Conservation (phyloP, 2,888 invertebrate genomes). For the Lumbricus terrestris region DNA sequence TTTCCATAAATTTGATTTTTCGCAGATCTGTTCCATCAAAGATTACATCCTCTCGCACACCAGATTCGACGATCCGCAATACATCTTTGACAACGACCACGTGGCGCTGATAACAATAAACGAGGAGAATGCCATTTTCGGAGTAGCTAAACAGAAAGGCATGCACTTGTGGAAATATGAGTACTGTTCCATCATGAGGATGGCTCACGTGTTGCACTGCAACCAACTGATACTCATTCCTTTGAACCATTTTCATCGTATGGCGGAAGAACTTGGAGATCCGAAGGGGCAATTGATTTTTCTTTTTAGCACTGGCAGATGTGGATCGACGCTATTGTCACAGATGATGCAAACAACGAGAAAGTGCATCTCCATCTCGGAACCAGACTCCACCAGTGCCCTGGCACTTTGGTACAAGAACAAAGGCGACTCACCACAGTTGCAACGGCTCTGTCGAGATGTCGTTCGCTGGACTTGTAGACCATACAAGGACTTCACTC, state of each 20-base stretch:
- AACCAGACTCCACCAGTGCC: slow-evolving; percentile 27
- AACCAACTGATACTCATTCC: slow-evolving; percentile 11
- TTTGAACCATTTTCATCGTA: neutral
- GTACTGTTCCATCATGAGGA: neutral
- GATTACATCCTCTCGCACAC: slow-evolving; percentile 23
- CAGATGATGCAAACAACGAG: slow-evolving; percentile 32
- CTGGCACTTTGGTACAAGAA: slow-evolving; percentile 17
- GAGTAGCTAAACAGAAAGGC: neutral
- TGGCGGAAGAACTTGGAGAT: slow-evolving; percentile 33
- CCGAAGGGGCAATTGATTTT: slow-evolving; percentile 30
- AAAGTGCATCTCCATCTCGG: slow-evolving; percentile 24
- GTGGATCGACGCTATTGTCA: slow-evolving; percentile 34
- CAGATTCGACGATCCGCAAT: slow-evolving; percentile 17
- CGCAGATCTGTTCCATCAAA: neutral
- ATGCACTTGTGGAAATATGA: slow-evolving; percentile 6
- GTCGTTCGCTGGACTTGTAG: slow-evolving; percentile 33
- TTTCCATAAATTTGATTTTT: neutral
- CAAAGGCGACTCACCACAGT: neutral
- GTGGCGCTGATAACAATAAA: slow-evolving; percentile 13
- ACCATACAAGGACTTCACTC: slow-evolving; percentile 20
- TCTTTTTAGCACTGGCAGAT: slow-evolving; percentile 32
- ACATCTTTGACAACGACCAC: slow-evolving; percentile 22
- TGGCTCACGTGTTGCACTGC: neutral
- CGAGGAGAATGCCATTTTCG: slow-evolving; percentile 15
- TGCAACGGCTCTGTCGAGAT: neutral